A percentile compares a stretch with the other conserved stretches of the same genome.
Conservation (phyloP, 2,113 vertebrate genomes). For the Boulengeromyrus knoepffleri region DNA sequence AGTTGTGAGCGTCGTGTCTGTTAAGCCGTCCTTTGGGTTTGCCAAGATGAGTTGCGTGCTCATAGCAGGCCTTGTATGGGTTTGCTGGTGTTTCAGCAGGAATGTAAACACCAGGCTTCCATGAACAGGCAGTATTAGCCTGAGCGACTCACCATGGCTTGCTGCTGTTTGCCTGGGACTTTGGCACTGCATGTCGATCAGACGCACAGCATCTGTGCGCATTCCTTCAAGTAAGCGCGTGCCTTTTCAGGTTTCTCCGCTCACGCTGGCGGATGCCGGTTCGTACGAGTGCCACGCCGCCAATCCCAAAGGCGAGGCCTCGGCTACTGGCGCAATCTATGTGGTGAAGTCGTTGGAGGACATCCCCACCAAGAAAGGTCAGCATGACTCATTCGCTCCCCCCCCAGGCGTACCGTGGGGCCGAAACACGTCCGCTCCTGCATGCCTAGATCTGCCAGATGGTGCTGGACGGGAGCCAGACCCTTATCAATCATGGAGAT, state of each 20-base stretch:
- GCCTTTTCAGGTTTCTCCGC: slow-evolving; percentile 72
- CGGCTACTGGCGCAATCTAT: slow-evolving; percentile 71
- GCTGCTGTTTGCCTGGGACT: neutral
- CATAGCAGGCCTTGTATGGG: neutral
- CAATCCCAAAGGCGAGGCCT: slow-evolving; percentile 75
- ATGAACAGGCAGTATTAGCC: neutral
- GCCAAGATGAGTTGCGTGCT: neutral
- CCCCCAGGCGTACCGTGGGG: neutral
- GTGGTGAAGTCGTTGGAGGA: slow-evolving; percentile 70
- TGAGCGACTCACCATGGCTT: neutral
- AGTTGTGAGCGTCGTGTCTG: neutral
- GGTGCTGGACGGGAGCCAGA: neutral
- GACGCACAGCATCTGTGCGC: neutral
- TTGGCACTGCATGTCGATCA: neutral
- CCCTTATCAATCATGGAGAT: neutral
- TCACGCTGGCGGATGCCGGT: slow-evolving; percentile 77
- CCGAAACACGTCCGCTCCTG: neutral
- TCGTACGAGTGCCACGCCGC: slow-evolving; percentile 82
- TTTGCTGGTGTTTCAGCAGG: neutral
- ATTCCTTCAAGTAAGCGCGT: neutral
- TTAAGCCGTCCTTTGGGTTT: neutral
- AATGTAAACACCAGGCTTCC: neutral
- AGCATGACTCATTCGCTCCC: neutral
- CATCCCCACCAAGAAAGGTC: slow-evolving; percentile 70
- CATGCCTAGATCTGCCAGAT: neutral